phyloP scores from a whole-genome alignment of 1,140 invertebrate species.

The Cyrtorhinus lividipennis region DNA sequence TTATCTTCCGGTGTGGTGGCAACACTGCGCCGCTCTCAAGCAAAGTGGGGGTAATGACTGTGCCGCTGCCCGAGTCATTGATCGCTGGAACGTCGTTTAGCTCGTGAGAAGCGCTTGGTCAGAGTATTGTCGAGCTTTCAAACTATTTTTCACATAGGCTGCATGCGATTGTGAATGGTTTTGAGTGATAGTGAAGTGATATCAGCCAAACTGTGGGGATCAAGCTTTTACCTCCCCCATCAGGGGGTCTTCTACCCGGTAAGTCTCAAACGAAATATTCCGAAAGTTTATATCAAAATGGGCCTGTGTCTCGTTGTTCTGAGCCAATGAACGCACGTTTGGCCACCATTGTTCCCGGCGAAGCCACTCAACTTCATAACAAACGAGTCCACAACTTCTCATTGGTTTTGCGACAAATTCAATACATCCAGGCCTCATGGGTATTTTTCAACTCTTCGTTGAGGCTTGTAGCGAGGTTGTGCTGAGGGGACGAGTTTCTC shows the following conservation, averaged over 20 bases:
- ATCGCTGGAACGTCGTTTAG: conserved; percentile 12
- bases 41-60: conserved; percentile 1
- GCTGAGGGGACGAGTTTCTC: background rate
- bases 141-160: background rate
- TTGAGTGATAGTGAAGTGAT: conserved; percentile 31
- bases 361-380: background rate
- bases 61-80: conserved; percentile 17
- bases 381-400: background rate
- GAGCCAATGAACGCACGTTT: background rate
- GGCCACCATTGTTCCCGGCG: background rate
- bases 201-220: conserved; percentile 86
- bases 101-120: conserved; percentile 1
- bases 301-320: background rate
- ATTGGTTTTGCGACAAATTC: background rate
- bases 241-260: conserved; percentile 88
- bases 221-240: conserved; percentile 80
- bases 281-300: background rate
- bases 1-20: background rate
- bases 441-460: background rate
- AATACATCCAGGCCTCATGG: too few species aligned
- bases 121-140: conserved; percentile 5
- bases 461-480: background rate
- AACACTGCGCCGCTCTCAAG: background rate
- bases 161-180: conserved; percentile 21
- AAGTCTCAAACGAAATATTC: conserved; percentile 39